Evolutionary conservation across 2,888 invertebrate genomes (phyloP).

Genomic region (Xestia xanthographa): DNA sequence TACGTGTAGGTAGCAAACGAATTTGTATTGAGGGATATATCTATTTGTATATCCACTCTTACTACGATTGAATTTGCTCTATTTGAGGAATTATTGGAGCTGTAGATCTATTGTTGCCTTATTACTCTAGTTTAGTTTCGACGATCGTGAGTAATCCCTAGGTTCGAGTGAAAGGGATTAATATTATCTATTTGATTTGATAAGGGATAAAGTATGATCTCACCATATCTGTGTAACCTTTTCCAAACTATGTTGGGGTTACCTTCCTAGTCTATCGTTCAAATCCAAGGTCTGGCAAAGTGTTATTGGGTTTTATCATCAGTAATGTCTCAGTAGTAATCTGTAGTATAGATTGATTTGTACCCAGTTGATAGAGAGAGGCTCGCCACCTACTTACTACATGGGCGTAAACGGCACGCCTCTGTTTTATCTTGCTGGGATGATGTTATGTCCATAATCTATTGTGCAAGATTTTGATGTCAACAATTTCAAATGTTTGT

Average conservation of each 20-base stretch:
- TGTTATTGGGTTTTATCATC: neutral
- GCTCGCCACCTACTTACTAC: neutral
- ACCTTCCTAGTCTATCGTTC: neutral
- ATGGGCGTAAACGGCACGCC: neutral
- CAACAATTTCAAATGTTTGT: neutral
- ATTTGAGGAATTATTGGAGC: slow-evolving; percentile 40
- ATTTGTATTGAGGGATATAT: slow-evolving; percentile 50
- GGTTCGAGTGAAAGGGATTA: neutral
- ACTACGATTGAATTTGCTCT: slow-evolving; percentile 35
- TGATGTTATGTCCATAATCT: neutral
- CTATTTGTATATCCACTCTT: slow-evolving; percentile 33
- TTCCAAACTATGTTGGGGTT: neutral
- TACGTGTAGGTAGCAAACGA: slow-evolving; percentile 35
- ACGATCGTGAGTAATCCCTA: slow-evolving; percentile 3
- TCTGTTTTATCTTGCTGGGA: neutral
- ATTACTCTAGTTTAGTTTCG: slow-evolving; percentile 17
- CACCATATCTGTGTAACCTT: neutral
- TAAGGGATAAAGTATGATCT: neutral
- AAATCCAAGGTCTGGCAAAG: neutral
- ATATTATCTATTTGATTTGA: neutral
- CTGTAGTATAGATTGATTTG: neutral
- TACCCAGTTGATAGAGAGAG: neutral
- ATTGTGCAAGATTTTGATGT: neutral
- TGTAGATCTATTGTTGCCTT: slow-evolving; percentile 2
- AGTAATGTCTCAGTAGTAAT: neutral